phyloP scores from a whole-genome alignment of 2,113 vertebrate species.

The Nycticryphes semicollaris region DNA sequence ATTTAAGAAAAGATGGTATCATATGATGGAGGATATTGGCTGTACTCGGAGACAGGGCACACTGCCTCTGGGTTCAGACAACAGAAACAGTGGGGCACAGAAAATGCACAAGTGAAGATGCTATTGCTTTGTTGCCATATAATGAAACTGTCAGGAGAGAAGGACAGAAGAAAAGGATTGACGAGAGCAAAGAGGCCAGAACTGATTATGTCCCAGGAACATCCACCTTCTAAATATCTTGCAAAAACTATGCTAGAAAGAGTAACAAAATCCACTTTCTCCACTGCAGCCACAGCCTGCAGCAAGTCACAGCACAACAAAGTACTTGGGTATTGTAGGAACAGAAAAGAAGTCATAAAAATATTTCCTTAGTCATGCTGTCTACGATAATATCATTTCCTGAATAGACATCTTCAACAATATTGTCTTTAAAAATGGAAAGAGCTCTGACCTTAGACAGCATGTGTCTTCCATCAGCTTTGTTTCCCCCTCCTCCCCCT shows the following conservation, averaged over 20 bases:
- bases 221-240: background rate
- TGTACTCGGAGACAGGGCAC: background rate
- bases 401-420: background rate
- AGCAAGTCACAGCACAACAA: background rate
- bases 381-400: slow-evolving; percentile 12
- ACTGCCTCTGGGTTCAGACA: background rate
- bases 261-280: background rate
- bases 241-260: background rate
- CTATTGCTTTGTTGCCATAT: background rate
- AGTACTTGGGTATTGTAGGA: background rate
- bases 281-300: background rate
- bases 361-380: slow-evolving; percentile 40
- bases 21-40: background rate
- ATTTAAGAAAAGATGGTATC: background rate
- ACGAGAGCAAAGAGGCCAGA: background rate
- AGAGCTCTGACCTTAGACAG: slow-evolving; percentile 13
- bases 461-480: background rate
- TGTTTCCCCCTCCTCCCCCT: background rate
- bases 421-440: background rate
- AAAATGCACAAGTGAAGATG: background rate
- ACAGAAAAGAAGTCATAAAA: slow-evolving; percentile 22
- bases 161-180: background rate
- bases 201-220: background rate
- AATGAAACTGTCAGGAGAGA: background rate
- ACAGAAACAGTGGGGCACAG: background rate